These are phyloP conservation scores for Candidula unifasciata DNA, from an alignment of 2,888 invertebrate species.

Conservation along the genomic window DNA sequence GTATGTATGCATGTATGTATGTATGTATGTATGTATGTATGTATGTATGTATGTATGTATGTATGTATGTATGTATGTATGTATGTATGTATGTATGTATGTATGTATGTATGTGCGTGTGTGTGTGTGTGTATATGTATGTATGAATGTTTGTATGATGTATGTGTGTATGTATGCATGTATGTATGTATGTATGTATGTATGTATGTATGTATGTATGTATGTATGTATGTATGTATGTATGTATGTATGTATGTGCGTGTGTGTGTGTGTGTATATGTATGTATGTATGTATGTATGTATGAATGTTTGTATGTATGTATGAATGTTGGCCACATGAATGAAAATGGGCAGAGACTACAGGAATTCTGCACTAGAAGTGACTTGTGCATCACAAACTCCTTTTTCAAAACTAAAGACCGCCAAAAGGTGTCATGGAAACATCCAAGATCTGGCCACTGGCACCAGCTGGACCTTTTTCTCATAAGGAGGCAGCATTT, in stretches of 20 bases:
- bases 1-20: too few relatives aligned
- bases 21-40: neutral
- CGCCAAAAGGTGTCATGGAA: too few relatives aligned
- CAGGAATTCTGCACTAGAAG: too few relatives aligned
- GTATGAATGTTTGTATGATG: slow-evolving; percentile 9
- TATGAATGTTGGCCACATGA: too few relatives aligned
- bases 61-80: neutral
- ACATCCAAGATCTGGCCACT: too few relatives aligned
- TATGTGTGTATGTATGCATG: slow-evolving; percentile 1
- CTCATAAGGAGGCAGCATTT: too few relatives aligned
- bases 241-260: slow-evolving; percentile 2
- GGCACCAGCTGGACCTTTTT: too few relatives aligned
- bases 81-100: neutral
- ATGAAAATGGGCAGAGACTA: too few relatives aligned
- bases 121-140: slow-evolving; percentile 10
- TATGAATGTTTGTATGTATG: neutral
- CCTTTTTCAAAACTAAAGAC: too few relatives aligned
- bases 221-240: neutral
- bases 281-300: neutral
- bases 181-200: neutral
- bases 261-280: slow-evolving; percentile 10
- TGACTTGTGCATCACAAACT: too few relatives aligned
- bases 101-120: slow-evolving; percentile 7
- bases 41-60: slow-evolving; percentile 1
- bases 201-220: slow-evolving; percentile 3